Conservation (phyloP, 2,888 invertebrate genomes). For the Synergus laeviventris region DNA sequence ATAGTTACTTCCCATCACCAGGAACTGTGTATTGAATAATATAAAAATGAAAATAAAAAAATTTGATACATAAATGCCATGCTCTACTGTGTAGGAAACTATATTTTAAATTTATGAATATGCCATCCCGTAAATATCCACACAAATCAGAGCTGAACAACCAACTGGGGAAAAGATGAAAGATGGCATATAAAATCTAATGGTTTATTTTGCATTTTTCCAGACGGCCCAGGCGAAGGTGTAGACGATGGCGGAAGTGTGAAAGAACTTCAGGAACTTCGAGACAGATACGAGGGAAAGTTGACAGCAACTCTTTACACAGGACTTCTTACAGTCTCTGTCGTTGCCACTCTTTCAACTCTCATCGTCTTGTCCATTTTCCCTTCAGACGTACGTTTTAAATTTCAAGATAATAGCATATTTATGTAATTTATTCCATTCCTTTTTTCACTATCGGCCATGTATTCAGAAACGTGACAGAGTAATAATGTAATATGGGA, state of each 20-base stretch:
- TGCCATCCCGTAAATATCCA: neutral
- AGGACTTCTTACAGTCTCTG: conserved; percentile 83
- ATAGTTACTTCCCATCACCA: too few relatives aligned
- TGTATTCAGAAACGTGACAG: conserved; percentile 8
- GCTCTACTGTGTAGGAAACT: neutral
- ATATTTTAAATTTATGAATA: neutral
- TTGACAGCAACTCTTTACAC: conserved; percentile 87
- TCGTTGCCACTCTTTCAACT: conserved; percentile 80
- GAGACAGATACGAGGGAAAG: conserved; percentile 72
- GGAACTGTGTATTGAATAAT: too few relatives aligned
- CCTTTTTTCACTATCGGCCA: neutral
- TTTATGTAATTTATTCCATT: neutral
- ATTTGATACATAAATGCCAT: neutral
- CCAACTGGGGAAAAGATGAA: neutral
- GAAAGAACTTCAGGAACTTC: conserved; percentile 69
- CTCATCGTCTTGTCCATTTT: conserved; percentile 80
- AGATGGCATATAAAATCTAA: neutral
- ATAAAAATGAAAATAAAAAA: too few relatives aligned
- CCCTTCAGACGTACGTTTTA: conserved; percentile 79
- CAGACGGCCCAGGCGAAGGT: conserved; percentile 61
- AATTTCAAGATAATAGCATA: conserved; percentile 37
- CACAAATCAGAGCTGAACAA: neutral
- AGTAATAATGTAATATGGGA: conserved; percentile 4
- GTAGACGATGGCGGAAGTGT: conserved; percentile 60
- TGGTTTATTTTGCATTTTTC: conserved; percentile 53